Evolutionary conservation across 1,140 invertebrate genomes (phyloP), one percentile per base, ranked within the genome.

Genomic region (Drosophila rhopaloa): DNA sequence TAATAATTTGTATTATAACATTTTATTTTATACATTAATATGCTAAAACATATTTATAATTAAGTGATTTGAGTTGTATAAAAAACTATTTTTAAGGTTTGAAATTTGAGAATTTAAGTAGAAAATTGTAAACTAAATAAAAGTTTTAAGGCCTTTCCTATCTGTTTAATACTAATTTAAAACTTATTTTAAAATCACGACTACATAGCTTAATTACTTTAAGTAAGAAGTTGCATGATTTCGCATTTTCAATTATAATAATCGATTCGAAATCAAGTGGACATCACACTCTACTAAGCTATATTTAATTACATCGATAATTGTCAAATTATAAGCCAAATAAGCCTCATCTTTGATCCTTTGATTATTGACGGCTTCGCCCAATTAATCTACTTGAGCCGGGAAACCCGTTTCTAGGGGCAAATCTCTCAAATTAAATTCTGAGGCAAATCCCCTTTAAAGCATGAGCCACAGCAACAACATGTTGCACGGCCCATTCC

Each of bases 401-500:
- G 24, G 35, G 35, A 24, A 16, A 35, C 27, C 46, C 24, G 16
- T 66, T 66, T 44, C 40, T 16, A 47, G 43, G 37, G 37, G 7
- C 16, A 40, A 61, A 53, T 54, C 46, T 13, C 27, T 13, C 40
- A 38, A 66, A 81, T 81, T 81, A 54, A 81, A 81, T 76, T 59
- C 44, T 16, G 19, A 5, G 10, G 13, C 13, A 76, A 68, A 65
- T 72, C 57, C 65, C 40, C 46, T 75, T 80, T 79, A 79, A 80
- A 77, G 43, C 44, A 27, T 44, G 27, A 40, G 13, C 47, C 44
- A 44, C 53, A 56, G 43, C 68, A 74, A 55, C 80, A 82, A 83
- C 80, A 82, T 82, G 80, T 82, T 83, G 80, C 80, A 79, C 55
- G 72, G 47, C 24, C 38, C 32, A 14, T 13, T n/a, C 16, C 41